Percentiles rank a stretch among this genome's conserved stretches.
Evolutionary conservation across 1,140 invertebrate species (phyloP).

Genomic region (Drosophila rhopaloa): DNA sequence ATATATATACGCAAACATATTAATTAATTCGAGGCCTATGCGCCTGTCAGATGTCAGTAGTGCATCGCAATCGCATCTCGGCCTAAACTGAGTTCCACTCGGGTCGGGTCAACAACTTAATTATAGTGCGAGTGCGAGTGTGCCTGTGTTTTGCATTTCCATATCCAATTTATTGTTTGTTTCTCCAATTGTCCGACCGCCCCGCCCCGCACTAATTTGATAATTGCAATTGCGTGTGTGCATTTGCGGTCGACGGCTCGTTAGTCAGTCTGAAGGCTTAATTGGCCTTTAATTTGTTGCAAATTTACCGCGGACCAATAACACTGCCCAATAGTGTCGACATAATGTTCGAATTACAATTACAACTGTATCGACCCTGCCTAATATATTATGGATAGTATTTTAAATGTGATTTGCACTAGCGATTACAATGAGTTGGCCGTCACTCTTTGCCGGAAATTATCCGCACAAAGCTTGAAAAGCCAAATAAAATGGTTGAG

Average conservation of each 20-base stretch:
- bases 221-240: slow-evolving; percentile 68
- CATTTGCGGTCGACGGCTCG: slow-evolving; percentile 25
- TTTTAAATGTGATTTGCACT: slow-evolving; percentile 28
- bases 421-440: not conserved
- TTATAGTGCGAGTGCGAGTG: slow-evolving; percentile 61
- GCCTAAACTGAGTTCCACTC: slow-evolving; percentile 44
- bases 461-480: slow-evolving; percentile 2
- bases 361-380: slow-evolving; percentile 7
- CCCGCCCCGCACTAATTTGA: slow-evolving; percentile 65
- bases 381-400: slow-evolving; percentile 20
- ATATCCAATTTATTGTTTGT: slow-evolving; percentile 59
- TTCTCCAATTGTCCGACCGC: slow-evolving; percentile 55
- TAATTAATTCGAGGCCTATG: slow-evolving; percentile 75
- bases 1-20: slow-evolving; percentile 63
- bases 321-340: slow-evolving; percentile 19
- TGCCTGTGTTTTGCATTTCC: slow-evolving; percentile 46
- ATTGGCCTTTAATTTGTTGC: slow-evolving; percentile 75
- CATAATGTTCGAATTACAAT: slow-evolving; percentile 33
- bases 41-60: slow-evolving; percentile 60
- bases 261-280: slow-evolving; percentile 64
- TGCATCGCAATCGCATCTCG: slow-evolving; percentile 33
- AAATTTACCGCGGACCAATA: slow-evolving; percentile 35
- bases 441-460: slow-evolving; percentile 6
- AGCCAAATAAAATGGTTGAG: slow-evolving; percentile 53
- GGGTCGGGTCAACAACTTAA: slow-evolving; percentile 70